Evolutionary conservation across 1,140 invertebrate species (phyloP).

Genomic region (Ceratosolen fusciceps): DNA sequence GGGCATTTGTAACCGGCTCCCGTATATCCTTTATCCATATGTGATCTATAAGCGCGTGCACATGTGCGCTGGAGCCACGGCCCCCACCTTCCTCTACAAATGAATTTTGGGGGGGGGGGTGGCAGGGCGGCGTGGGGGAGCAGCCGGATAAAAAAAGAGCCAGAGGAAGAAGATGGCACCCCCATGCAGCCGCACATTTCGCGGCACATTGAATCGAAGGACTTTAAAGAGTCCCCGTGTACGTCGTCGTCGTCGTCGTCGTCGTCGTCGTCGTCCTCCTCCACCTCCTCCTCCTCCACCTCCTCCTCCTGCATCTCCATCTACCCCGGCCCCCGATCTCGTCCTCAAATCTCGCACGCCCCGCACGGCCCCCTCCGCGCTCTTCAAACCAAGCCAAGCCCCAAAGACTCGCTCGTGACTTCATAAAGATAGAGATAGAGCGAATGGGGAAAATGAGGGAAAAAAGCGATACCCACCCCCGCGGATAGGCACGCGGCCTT

Average conservation of each 20-base stretch:
- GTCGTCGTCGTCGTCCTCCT: not conserved
- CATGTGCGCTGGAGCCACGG: not conserved
- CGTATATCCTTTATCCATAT: slow-evolving; percentile 46
- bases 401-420: not conserved
- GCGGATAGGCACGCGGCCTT: slow-evolving; percentile 7
- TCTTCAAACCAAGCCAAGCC: no score
- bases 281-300: not conserved
- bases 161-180: slow-evolving; percentile 22
- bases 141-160: no score
- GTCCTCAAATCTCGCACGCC: not conserved
- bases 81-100: slow-evolving; percentile 30
- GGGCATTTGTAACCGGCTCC: slow-evolving; percentile 39
- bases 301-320: not conserved
- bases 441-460: not conserved
- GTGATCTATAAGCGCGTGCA: slow-evolving; percentile 50
- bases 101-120: slow-evolving; percentile 13
- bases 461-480: slow-evolving; percentile 30
- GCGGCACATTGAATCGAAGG: slow-evolving; percentile 64
- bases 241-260: no score
- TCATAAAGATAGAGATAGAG: not conserved
- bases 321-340: not conserved
- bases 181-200: slow-evolving; percentile 58
- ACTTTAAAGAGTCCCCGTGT: slow-evolving; percentile 59
- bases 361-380: no score
- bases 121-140: slow-evolving; percentile 29